These are phyloP conservation scores for Alviniconcha marisindica DNA, from an alignment of 1,140 invertebrate species.

Conservation along the genomic window DNA sequence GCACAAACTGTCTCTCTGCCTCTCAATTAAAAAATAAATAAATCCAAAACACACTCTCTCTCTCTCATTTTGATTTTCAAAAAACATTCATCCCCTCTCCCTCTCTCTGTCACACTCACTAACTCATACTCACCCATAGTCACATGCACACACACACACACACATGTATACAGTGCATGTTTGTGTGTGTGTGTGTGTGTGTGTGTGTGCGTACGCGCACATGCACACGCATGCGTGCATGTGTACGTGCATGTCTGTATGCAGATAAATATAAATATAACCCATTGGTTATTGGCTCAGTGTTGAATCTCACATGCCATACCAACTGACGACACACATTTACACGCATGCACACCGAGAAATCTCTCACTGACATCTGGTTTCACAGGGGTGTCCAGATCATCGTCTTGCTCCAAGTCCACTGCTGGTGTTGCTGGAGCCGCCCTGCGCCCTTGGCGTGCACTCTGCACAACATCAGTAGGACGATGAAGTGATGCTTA, in stretches of 20 bases:
- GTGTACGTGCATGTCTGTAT: too few species aligned
- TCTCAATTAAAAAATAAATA: neutral
- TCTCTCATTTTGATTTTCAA: too few species aligned
- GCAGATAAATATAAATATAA: too few species aligned
- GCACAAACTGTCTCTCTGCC: neutral
- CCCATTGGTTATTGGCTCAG: too few species aligned
- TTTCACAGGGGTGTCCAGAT: slow-evolving; percentile 33
- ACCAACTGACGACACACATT: too few species aligned
- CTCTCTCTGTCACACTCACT: neutral
- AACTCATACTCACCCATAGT: too few species aligned
- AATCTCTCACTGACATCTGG: slow-evolving; percentile 36
- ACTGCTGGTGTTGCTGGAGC: slow-evolving; percentile 45
- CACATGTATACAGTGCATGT: neutral
- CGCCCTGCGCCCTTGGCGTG: slow-evolving; percentile 59
- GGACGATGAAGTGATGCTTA: too few species aligned
- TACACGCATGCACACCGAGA: neutral
- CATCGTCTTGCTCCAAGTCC: slow-evolving; percentile 44
- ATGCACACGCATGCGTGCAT: too few species aligned
- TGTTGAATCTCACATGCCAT: too few species aligned
- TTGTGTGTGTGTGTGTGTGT: too few species aligned
- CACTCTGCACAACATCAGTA: slow-evolving; percentile 49
- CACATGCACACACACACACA: neutral
- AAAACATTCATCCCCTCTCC: too few species aligned
- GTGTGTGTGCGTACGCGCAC: too few species aligned
- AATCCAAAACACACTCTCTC: neutral